Evolutionary conservation across 1,140 invertebrate species (phyloP), one percentile per base, ranked within the genome.

Genomic region (Lasaia peninsularis): DNA sequence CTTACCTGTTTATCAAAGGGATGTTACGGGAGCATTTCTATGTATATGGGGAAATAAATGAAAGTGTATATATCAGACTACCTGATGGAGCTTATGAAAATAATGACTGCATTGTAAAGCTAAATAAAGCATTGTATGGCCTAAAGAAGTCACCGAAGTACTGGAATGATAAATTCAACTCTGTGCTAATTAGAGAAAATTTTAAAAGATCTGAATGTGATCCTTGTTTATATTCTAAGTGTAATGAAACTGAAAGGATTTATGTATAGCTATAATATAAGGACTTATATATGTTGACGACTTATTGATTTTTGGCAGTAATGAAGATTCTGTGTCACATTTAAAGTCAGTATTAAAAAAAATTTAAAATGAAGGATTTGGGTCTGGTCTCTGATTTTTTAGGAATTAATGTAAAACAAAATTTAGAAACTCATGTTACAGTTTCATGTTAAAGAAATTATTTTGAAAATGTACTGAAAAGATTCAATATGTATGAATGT

Each of bases 251-350:
- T 31, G 31, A 60, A 24, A 24, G 24, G 24, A 24, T 24, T 24
- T 24, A 24, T 24, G 24, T 24, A 24, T 16, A 48, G 63, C 14
- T 83, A 49, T n/a, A n/a, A n/a, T n/a, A n/a, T n/a, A n/a, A n/a
- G n/a, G n/a, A n/a, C 54, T 75, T 32, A 18, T 78, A 7, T 84
- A 82, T 76, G 81, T 85, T 7, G 78, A 86, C 63, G 81, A 87
- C 70, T 18, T 81, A 8, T 60, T 85, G 14, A 57, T 79, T 34
- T 61, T 65, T 63, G 58, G 68, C 11, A 65, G 66, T 66, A 28
- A 71, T 49, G 50, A 55, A 33, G 2, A 67, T 62, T 60, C 59
- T 48, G 55, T 55, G 3, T 24, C 24, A 24, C 24, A 24, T 24
- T 24, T 24, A 24, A 24, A 24, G 24, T 24, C 24, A 24, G 24